Base-by-base conservation (phyloP, 2,888 invertebrate species). In the Calameuta idolon region DNA sequence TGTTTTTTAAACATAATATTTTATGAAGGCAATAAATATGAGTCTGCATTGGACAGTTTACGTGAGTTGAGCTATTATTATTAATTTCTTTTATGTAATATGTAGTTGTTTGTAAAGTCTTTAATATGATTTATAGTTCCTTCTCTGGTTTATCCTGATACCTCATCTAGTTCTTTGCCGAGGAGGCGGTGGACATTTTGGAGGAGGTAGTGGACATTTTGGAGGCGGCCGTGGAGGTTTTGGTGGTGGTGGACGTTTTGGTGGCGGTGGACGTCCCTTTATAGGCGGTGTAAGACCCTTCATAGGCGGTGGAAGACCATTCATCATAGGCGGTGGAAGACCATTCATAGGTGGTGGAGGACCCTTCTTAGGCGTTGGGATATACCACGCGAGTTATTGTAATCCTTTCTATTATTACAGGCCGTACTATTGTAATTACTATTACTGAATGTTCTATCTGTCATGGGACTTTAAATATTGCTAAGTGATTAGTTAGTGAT, bases 381-480 rank as follows among this genome's bases (percentile, higher is more conserved):
- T 55, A 55, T 55, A 55, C 23, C 9, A 9, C 23, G 55, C 55
- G 9, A 55, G 55, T 23, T 23, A 23, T 55, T 55, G 55, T 23
- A 55, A 55, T 55, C 55, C 55, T 34, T 71, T 71, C 23, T 71
- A 71, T 34, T 71, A 71, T 71, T 71, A 71, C 4, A 71, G 34
- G 15, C 71, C 71, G 12, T 71, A 71, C 34, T 71, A 71, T 71
- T 71, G 71, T 4, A 71, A 23, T 31, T 34, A 34, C 15, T 71
- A 71, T 31, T 71, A 71, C 12, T 71, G 34, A 71, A 71, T 55
- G 2, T n/a, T 74, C 73, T 34, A 77, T 35, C 73, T 77, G 69
- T 69, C 23, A 34, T 23, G 9, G 23, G 9, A 55, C 9, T 55
- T 40, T 23, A 55, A 55, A 5, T 55, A 55, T 23, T 55, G 9